phyloP scores from a whole-genome alignment of 2,113 vertebrate genomes.

The Hippocampus mohnikei region DNA sequence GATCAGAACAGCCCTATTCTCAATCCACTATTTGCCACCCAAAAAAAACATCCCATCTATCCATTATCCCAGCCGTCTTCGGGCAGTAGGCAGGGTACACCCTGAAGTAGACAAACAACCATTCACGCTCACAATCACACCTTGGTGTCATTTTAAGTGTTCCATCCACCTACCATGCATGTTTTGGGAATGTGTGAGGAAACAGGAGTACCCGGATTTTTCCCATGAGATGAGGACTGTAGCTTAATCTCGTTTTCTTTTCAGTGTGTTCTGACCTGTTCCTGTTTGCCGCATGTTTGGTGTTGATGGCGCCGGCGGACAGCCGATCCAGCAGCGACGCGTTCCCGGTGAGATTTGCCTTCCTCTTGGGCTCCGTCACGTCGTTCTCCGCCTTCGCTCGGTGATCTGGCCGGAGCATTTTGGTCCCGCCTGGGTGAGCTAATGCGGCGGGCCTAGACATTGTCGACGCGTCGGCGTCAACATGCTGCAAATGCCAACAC shows the following conservation, averaged over 20 bases:
- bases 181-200: no score
- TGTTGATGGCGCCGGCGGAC: constrained; percentile 73
- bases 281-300: constrained; percentile 70
- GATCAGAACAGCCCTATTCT: no score
- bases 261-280: constrained; percentile 54
- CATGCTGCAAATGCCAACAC: not conserved
- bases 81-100: no score
- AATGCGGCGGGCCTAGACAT: not conserved
- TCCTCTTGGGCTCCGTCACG: constrained; percentile 85
- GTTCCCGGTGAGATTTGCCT: constrained; percentile 84
- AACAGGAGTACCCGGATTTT: not conserved
- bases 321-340: constrained; percentile 82
- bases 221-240: not conserved
- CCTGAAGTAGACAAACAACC: no score
- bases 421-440: constrained; percentile 28
- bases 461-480: not conserved
- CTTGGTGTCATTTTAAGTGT: no score
- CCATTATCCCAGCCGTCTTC: no score
- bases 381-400: constrained; percentile 81
- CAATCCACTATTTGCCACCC: no score
- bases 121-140: no score
- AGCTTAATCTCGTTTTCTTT: not conserved
- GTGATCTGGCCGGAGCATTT: constrained; percentile 75
- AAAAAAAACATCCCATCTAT: no score
- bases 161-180: no score